Evolutionary conservation across 2,113 vertebrate species (phyloP).

Genomic region (Phylloscopus whistleri): DNA sequence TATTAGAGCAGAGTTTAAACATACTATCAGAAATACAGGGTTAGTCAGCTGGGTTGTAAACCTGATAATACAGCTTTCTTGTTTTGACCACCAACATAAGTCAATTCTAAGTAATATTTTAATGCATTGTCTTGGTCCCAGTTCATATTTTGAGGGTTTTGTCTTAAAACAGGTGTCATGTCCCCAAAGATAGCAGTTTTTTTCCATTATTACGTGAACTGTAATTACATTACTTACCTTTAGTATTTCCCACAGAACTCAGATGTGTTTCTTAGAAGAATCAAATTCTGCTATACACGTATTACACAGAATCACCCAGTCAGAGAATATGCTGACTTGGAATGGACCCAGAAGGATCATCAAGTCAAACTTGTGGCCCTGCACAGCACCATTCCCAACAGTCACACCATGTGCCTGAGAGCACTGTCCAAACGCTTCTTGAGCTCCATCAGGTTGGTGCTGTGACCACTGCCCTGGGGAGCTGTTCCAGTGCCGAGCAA

Average conservation of each 20-base stretch:
- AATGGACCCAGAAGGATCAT: background rate
- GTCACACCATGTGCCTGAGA: no score
- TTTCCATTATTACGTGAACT: background rate
- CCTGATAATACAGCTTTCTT: background rate
- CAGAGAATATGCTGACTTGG: background rate
- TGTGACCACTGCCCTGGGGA: background rate
- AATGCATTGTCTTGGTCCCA: background rate
- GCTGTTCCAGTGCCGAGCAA: rapidly evolving
- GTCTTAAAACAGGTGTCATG: background rate
- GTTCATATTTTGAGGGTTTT: background rate
- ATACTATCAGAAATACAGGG: background rate
- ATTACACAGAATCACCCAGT: background rate
- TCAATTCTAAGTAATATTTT: background rate
- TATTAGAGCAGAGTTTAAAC: background rate
- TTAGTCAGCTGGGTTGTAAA: background rate
- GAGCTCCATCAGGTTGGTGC: background rate
- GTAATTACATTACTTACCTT: no score
- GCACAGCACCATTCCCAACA: background rate
- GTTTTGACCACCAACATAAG: background rate
- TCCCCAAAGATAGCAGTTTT: background rate
- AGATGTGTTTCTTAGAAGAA: background rate
- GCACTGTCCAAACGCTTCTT: rapidly evolving
- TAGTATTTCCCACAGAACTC: background rate
- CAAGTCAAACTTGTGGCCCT: background rate
- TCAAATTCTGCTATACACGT: background rate